Conservation (phyloP, 2,113 vertebrate species). For the Phrynocephalus versicolor region DNA sequence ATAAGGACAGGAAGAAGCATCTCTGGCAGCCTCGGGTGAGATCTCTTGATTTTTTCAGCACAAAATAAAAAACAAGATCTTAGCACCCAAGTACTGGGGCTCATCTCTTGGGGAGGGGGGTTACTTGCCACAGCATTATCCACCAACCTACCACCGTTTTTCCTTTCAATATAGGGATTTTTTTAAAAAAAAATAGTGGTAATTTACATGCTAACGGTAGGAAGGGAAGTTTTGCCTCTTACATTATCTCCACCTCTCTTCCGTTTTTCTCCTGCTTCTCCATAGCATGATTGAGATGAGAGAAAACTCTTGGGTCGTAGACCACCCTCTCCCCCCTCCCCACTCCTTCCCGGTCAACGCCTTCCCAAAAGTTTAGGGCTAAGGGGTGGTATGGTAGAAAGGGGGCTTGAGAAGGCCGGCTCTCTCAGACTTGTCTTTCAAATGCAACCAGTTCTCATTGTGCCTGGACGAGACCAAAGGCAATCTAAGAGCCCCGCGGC, state of each 20-base stretch:
- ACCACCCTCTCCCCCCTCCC: neutral
- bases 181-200: too few species aligned
- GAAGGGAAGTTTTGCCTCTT: neutral
- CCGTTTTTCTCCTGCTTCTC: too few species aligned
- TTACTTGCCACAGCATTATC: too few species aligned
- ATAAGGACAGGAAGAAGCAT: neutral
- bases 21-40: neutral
- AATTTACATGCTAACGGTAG: neutral
- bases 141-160: too few species aligned
- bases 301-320: too few species aligned
- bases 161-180: too few species aligned
- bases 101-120: too few species aligned
- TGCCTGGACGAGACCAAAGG: constrained; percentile 72
- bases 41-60: neutral
- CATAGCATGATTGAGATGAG: neutral
- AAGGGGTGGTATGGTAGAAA: neutral
- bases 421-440: constrained; percentile 70
- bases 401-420: constrained; percentile 44
- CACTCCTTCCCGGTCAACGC: neutral
- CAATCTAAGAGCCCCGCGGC: constrained; percentile 76
- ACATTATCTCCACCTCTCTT: too few species aligned
- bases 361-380: neutral
- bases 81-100: neutral
- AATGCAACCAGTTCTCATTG: constrained; percentile 74
- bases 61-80: neutral